Evolutionary conservation across 2,888 invertebrate species (phyloP), one percentile per base, ranked within the genome.

Genomic region (Cistogaster globosa): DNA sequence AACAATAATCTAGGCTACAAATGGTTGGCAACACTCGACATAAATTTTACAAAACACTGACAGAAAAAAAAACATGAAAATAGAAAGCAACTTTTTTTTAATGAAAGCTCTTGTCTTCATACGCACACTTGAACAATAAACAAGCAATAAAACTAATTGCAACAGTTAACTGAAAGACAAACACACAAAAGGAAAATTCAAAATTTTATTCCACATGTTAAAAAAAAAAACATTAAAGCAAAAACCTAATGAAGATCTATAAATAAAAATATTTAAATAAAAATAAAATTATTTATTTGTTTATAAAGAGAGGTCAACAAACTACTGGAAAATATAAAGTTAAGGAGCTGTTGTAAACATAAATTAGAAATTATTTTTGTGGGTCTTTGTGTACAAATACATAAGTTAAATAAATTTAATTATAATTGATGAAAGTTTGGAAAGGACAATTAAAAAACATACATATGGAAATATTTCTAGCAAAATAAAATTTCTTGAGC

Each of bases 131-230:
- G 18, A 38, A 71, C 69, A 71, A 62, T 45, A 72, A 72, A 80
- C 63, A 89, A 90, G 90, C 90, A 90, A 90, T 90, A 89, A 90
- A 90, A 90, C 90, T 90, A 90, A 90, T 90, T 90, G 90, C 89
- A 90, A 87, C 88, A 89, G 84, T 84, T 87, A 84, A 88, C 87
- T 87, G 85, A 67, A 80, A 76, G 16, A 65, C 45, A 57, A 48
- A 53, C 22, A 53, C 20, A 51, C 69, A 5, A 48, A 65, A 20
- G 32, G 36, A 65, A 45, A 36, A 42, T 65, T 45, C 45, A 45
- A 75, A 75, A 14, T 55, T 63, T 42, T 55, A 14, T 3, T 8
- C 12, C 42, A 32, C 36, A 51, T 32, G 6, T 6, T 4, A 32
- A 32, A 32, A 32, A 32, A 32, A 45, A 51, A 48, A 38, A 42